Evolutionary conservation across 2,113 vertebrate genomes (phyloP), one percentile per base, ranked within the genome.

Genomic region (Puffinus mauretanicus): DNA sequence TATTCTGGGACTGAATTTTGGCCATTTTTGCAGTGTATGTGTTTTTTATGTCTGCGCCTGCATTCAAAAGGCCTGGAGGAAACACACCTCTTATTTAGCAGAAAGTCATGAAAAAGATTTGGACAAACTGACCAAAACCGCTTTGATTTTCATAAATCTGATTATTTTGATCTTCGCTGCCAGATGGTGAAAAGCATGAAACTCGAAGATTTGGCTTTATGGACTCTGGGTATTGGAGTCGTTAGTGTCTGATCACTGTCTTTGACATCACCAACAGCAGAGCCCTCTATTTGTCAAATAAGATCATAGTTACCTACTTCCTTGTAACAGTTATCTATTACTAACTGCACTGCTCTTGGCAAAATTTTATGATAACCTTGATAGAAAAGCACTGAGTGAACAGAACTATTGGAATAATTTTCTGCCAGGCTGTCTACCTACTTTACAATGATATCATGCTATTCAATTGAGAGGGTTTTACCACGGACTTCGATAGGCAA

Each of bases 1-100:
- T 97, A 97, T 97, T 97, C 97, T 95, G 94, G 89, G 95, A 97
- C 62, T 94, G 94, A 91, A 94, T 97, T 97, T 96, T 95, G 96
- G 83, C 88, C 96, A 97, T 97, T 95, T 97, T 96, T 96, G 77
- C 83, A 95, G 81, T 71, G 52, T 93, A 78, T 66, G 89, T 96
- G 89, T 75, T 89, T 95, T 93, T 75, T 22, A 44, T 85, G 55
- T 85, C 46, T 66, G 29, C 0, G 87, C 32, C 67, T 95, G 46
- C 32, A n/a, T 96, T 93, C 51, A 77, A 83, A 96, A 86, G 91
- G 81, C 78, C 75, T 60, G 58, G 32, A 95, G 81, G 93, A 96
- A 96, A 27, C 62, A 62, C 89, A 94, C 81, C 91, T 93, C 85
- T 93, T 82, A 73, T 95, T 86, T 91, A 87, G 46, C 30, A 80